phyloP scores from a whole-genome alignment of 2,113 vertebrate genomes.

The Merops nubicus region DNA sequence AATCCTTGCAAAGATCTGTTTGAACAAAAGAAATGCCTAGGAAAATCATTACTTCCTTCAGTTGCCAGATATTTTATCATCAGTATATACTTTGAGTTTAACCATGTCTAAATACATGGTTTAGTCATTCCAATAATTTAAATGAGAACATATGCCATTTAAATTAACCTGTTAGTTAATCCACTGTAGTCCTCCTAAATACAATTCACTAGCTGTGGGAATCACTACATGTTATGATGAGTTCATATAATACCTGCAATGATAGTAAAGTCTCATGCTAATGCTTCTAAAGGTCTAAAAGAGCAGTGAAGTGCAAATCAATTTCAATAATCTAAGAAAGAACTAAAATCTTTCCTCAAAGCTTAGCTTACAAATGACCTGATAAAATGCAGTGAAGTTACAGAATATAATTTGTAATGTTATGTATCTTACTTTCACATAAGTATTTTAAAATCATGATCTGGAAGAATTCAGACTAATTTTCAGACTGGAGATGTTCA shows the following conservation, averaged over 20 bases:
- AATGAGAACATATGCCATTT: not conserved
- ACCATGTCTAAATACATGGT: not conserved
- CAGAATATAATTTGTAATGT: not conserved
- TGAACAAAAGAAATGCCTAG: slow-evolving; percentile 32
- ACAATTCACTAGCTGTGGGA: not conserved
- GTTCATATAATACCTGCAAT: not conserved
- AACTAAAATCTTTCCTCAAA: not conserved
- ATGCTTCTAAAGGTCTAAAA: not conserved
- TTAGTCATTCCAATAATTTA: not conserved
- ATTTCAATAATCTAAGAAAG: not conserved
- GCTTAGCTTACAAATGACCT: not conserved
- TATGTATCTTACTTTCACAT: not conserved
- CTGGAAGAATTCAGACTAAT: not conserved
- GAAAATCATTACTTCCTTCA: not conserved
- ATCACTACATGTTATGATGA: not conserved
- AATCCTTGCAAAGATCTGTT: not conserved
- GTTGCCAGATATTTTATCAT: not conserved
- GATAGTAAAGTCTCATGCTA: not conserved
- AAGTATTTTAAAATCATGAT: not conserved
- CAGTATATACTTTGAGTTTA: slow-evolving; percentile 21
- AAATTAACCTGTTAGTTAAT: slow-evolving; percentile 25
- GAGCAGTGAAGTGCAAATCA: not conserved
- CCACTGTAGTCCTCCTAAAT: not conserved
- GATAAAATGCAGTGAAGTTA: not conserved
- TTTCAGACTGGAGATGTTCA: not conserved